Conservation (phyloP, 1,140 invertebrate species). For the Rhopalosiphum padi region DNA sequence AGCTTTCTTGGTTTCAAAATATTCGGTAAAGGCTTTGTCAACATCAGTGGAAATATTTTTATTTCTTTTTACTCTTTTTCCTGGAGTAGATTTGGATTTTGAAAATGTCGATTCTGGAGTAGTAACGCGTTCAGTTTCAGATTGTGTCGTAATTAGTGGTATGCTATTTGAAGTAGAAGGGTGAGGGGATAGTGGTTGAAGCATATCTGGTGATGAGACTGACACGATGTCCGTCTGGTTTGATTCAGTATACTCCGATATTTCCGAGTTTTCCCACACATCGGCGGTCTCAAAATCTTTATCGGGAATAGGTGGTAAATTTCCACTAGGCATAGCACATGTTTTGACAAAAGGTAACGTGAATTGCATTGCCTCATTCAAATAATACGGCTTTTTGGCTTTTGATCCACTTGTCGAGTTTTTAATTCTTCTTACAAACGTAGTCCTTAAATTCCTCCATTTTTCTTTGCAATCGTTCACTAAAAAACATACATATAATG, state of each 20-base stretch:
- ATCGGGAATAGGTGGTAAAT: slow-evolving; percentile 57
- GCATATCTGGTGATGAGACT: too few relatives aligned
- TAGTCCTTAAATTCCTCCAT: slow-evolving; percentile 50
- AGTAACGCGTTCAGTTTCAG: too few relatives aligned
- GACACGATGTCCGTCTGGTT: too few relatives aligned
- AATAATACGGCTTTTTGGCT: slow-evolving; percentile 60
- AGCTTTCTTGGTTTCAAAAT: background rate
- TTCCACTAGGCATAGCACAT: slow-evolving; percentile 51
- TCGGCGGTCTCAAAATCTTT: background rate
- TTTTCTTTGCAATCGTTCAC: slow-evolving; percentile 48
- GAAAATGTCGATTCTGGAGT: too few relatives aligned
- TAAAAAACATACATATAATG: background rate
- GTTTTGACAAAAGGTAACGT: slow-evolving; percentile 59
- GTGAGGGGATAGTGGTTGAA: too few relatives aligned
- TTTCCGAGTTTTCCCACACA: slow-evolving; percentile 31
- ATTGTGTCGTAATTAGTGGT: too few relatives aligned
- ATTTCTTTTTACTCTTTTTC: background rate
- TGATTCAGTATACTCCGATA: too few relatives aligned
- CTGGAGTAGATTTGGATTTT: too few relatives aligned
- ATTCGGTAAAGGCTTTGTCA: background rate
- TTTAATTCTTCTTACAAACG: slow-evolving; percentile 33
- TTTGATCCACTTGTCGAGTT: slow-evolving; percentile 24
- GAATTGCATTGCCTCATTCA: slow-evolving; percentile 59
- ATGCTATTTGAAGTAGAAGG: too few relatives aligned
- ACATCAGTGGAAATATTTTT: background rate